Base-by-base conservation (phyloP, 2,797 vertebrate species). In the Paratrypauchen microcephalus region DNA sequence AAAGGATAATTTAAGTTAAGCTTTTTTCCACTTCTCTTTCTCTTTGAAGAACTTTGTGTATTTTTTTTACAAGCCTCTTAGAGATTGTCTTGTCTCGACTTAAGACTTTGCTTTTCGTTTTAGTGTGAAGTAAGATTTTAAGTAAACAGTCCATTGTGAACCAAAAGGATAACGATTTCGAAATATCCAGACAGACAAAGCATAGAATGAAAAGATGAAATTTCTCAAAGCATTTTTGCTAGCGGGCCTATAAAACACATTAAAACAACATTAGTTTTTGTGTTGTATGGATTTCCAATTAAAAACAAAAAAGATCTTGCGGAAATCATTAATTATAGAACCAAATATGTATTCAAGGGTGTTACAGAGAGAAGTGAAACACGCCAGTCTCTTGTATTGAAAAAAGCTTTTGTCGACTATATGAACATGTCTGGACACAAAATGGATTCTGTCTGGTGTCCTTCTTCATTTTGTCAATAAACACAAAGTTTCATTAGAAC, bases 241-340 rank as follows among this genome's bases (percentile, higher is more conserved):
- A 61, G n/a, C 30, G 2, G 7, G 18, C 5, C 16, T 26, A 58
- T 5, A 8, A 12, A 6, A 45, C 72, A 36, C 72, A 61, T 4
- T 52, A 13, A 45, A 45, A 45, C 41, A 5, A 16, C 41, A 15
- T 45, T 0, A 45, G 18, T 8, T 52, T 52, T 52, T n/a, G 48
- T 52, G 1, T 28, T 13, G 13, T 13, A 45, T 45, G 15, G 3
- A 45, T 45, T 45, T 16, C 12, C 41, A 15, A 45, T 45, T 45
- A 19, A 15, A 64, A 6, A 57, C 15, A 28, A 55, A 50, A 50
- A 36, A 19, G 13, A 24, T 15, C 21, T 52, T 7, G 54, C 57
- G 60, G 52, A 7, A 23, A 58, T 71, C 26, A 69, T 68, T 78
- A 57, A 71, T 76, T 21, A 58, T 12, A 41, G 50, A 75, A 58